Evolutionary conservation across 2,113 vertebrate species (phyloP).

Genomic region (Sapayoa aenigma): DNA sequence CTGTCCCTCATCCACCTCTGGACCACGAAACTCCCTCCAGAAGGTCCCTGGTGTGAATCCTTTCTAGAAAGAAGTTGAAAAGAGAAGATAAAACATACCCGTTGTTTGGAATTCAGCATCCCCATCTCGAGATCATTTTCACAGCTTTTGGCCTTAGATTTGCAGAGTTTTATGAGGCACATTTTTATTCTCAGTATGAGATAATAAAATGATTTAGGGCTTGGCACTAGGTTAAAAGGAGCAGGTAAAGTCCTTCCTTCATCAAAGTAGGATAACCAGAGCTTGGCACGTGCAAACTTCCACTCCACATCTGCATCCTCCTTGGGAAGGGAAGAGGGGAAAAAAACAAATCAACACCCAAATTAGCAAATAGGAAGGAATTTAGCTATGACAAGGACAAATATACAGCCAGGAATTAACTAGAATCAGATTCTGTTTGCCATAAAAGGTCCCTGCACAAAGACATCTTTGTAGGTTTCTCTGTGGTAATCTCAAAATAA

Average conservation of each 20-base stretch:
- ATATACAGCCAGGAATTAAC: not conserved
- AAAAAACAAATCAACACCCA: not conserved
- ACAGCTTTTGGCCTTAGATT: conserved; percentile 86
- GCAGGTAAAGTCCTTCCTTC: conserved; percentile 94
- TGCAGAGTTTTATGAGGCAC: conserved; percentile 91
- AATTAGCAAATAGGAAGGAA: not conserved
- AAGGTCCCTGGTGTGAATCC: not conserved
- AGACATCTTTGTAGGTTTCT: not conserved
- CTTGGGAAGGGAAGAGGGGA: conserved; percentile 65
- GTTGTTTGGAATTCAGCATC: conserved; percentile 88
- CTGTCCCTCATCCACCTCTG: not conserved
- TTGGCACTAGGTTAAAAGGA: conserved; percentile 95
- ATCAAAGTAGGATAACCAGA: conserved; percentile 97
- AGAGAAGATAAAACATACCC: conserved; percentile 71
- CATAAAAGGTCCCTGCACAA: not conserved
- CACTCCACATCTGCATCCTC: conserved; percentile 96
- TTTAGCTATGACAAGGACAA: not conserved
- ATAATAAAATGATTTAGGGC: conserved; percentile 98
- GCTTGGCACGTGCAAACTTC: conserved; percentile 96
- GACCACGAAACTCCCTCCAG: not conserved
- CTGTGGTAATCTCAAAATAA: not conserved
- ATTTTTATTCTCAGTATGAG: conserved; percentile 89
- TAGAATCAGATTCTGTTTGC: not conserved
- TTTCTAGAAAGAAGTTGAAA: not conserved
- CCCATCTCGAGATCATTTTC: conserved; percentile 93